These are phyloP conservation scores for Alosa sapidissima DNA, from an alignment of 2,797 vertebrate genomes.

Conservation along the genomic window DNA sequence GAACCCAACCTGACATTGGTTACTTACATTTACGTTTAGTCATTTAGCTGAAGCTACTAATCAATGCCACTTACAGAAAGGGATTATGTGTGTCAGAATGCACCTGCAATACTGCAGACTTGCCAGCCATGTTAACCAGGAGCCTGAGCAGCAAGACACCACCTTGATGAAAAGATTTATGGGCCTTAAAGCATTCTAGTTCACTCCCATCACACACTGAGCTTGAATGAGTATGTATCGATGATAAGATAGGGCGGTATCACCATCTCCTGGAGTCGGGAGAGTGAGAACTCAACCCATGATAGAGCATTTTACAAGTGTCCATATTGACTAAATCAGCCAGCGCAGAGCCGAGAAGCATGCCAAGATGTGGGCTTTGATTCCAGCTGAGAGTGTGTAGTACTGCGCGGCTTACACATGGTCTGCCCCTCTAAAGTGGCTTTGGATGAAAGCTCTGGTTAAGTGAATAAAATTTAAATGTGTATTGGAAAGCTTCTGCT, in stretches of 20 bases:
- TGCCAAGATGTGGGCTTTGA: neutral
- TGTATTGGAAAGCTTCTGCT: constrained; percentile 8
- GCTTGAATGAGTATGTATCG: neutral
- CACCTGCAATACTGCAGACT: neutral
- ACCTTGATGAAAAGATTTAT: neutral
- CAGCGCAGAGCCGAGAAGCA: neutral
- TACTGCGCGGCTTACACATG: neutral
- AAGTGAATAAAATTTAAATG: constrained; percentile 10
- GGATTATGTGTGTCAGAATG: neutral
- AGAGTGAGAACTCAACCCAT: neutral
- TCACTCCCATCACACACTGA: neutral
- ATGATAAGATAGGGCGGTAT: neutral
- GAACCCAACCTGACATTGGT: too few species aligned
- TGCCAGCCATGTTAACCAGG: neutral
- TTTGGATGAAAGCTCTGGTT: neutral
- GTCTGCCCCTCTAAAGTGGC: neutral
- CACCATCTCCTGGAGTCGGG: neutral
- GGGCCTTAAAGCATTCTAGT: neutral
- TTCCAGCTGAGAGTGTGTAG: neutral
- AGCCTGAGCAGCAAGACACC: neutral
- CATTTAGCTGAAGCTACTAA: too few species aligned
- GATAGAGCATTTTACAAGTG: constrained; percentile 10
- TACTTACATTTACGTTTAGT: too few species aligned
- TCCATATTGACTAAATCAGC: neutral
- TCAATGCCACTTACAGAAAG: too few species aligned